Evolutionary conservation across 2,888 invertebrate genomes (phyloP), one percentile per base, ranked within the genome.

Genomic region (Timema cristinae): DNA sequence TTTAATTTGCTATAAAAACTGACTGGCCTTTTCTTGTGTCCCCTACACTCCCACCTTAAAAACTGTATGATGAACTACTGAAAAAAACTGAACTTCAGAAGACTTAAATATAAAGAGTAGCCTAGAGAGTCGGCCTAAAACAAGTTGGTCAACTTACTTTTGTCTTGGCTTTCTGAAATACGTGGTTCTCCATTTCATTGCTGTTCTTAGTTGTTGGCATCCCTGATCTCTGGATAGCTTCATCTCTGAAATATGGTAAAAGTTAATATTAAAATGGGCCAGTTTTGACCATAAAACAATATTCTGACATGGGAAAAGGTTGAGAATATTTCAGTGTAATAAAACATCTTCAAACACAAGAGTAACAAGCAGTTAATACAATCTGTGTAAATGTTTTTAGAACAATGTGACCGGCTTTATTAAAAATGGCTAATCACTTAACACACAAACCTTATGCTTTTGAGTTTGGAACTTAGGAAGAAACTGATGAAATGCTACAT

Each of bases 111-210:
- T 32, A 32, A 32, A 32, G 32, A 32, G 32, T 32, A 32, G 32
- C 32, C 32, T 32, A 32, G 32, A 32, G 32, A 32, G 32, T 32
- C 61, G n/a, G 9, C 16, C 15, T 61, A 49, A 32, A 32, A 32
- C 32, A 32, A 67, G 2, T 49, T 32, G 50, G 48, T n/a, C 66
- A 66, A 15, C 48, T 68, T 69, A 87, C 87, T 78, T 91, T 90
- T 9, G 88, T 89, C 80, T 93, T 94, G 0, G 96, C 95, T 81
- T 96, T 96, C 81, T 91, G 90, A 79, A 92, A 97, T 0, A 97
- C 94, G 83, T 96, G 95, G 80, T 90, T 94, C 82, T 97, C 97
- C 95, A 97, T 95, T 80, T 96, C 95, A 73, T 89, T 88, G 77
- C 94, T 94, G 81, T 93, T 95, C 77, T 94, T 90, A 0, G 90